Conservation (phyloP, 1,140 invertebrate genomes). For the Caenorhabditis briggsae region DNA sequence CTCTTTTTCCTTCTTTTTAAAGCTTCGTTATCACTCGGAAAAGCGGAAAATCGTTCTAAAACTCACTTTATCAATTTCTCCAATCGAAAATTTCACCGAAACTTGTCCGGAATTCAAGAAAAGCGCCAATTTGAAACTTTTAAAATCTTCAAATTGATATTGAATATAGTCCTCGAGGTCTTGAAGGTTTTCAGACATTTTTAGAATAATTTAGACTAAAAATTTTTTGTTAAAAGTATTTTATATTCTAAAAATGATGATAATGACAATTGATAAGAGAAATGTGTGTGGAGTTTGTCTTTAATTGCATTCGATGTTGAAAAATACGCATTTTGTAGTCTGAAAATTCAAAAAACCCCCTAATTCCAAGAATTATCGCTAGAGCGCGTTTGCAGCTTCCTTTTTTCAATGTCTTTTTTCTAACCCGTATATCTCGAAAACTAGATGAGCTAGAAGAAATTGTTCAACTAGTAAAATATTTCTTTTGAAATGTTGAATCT, state of each 20-base stretch:
- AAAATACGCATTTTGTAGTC: not conserved
- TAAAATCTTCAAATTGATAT: conserved; percentile 41
- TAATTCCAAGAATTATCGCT: too few species aligned
- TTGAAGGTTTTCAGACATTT: not conserved
- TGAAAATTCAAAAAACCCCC: not conserved
- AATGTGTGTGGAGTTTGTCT: not conserved
- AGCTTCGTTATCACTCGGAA: not conserved
- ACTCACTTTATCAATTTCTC: not conserved
- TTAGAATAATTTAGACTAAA: not conserved
- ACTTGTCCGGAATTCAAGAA: conserved; percentile 6
- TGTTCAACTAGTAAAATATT: too few species aligned
- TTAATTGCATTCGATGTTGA: not conserved
- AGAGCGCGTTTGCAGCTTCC: too few species aligned
- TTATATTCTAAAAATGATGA: conserved; percentile 7
- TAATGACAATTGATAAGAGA: conserved; percentile 23
- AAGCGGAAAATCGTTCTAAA: not conserved
- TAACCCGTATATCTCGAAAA: too few species aligned
- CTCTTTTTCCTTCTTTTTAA: too few species aligned
- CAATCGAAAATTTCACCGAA: not conserved
- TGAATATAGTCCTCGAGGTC: conserved; percentile 45
- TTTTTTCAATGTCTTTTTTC: too few species aligned
- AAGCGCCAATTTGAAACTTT: not conserved
- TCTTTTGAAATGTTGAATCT: too few species aligned
- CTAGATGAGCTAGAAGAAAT: too few species aligned
- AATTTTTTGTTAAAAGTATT: too few species aligned